Evolutionary conservation across 2,113 vertebrate species (phyloP).

Genomic region (Spheniscus mendiculus): DNA sequence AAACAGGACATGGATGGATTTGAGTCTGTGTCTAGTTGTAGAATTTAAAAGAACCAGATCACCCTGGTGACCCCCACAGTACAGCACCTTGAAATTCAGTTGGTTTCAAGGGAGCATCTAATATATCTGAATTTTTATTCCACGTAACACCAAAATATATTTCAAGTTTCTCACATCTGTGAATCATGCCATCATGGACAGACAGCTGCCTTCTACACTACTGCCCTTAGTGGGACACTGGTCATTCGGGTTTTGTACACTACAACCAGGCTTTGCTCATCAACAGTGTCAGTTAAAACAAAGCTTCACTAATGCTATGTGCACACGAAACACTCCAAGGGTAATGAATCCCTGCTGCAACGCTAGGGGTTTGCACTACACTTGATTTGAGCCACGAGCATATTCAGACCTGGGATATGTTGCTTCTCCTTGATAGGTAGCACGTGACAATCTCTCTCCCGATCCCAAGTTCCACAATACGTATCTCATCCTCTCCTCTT

Average conservation of each 20-base stretch:
- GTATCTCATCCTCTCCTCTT: neutral
- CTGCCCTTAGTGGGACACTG: neutral
- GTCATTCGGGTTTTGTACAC: neutral
- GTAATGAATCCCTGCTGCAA: neutral
- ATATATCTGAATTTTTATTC: neutral
- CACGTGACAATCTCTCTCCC: neutral
- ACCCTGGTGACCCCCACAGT: neutral
- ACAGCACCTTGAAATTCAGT: neutral
- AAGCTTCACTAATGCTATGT: neutral
- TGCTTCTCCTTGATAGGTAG: neutral
- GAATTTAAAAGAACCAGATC: neutral
- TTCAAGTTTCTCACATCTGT: neutral
- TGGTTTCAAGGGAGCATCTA: neutral
- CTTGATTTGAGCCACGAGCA: neutral
- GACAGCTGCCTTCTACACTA: neutral
- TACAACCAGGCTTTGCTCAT: neutral
- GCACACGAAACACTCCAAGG: fast-evolving
- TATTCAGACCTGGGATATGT: neutral
- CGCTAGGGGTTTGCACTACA: no score
- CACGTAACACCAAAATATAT: neutral
- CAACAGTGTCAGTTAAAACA: neutral
- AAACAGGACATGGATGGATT: neutral
- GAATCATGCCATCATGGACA: neutral
- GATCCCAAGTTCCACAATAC: neutral
- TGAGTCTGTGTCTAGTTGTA: neutral